Base-by-base conservation (phyloP, 2,113 vertebrate genomes). In the Nematolebias whitei region DNA sequence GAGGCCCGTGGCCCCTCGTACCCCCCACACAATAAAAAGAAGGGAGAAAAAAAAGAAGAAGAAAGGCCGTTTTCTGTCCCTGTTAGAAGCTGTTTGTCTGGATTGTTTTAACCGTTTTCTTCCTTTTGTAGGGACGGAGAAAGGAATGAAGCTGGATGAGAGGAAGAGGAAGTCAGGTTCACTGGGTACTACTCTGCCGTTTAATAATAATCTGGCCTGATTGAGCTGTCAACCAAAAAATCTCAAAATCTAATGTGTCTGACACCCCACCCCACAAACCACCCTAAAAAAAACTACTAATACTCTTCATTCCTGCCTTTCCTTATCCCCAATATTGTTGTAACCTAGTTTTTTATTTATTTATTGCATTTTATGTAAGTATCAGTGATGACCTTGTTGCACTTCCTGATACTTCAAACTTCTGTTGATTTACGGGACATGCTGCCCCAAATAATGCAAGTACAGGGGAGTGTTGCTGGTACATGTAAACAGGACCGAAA, bases 201-300 rank as follows among this genome's bases (percentile, higher is more conserved):
- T 76, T 65, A 62, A 82, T 80, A 74, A 63, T 71, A 50, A 59
- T 78, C 66, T 81, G 74, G 64, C 62, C 82, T 86, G 79, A 87
- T 78, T 82, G 71, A 75, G 61, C 79, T 53, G 16, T 73, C 49
- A 78, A 75, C 63, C 68, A 22, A 79, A 54, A 52, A 57, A 15
- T 71, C 58, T 14, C 14, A 52, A 43, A 1, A 43, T 16, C 16
- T 6, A 19, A 65, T n/a, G n/a, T n/a, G n/a, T n/a, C n/a, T n/a
- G 61, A 74, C 12, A 22, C 45, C 35, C 50, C 53, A 15, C n/a
- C n/a, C n/a, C n/a, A n/a, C n/a, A n/a, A n/a, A 24, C 22, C 48
- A 1, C 49, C 26, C 35, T n/a, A 12, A 15, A 29, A 22, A 40
- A 19, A 19, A n/a, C 26, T 4, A 29, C 26, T 29, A 29, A 29